Conservation (phyloP, 2,113 vertebrate species). For the Boleophthalmus pectinirostris region DNA sequence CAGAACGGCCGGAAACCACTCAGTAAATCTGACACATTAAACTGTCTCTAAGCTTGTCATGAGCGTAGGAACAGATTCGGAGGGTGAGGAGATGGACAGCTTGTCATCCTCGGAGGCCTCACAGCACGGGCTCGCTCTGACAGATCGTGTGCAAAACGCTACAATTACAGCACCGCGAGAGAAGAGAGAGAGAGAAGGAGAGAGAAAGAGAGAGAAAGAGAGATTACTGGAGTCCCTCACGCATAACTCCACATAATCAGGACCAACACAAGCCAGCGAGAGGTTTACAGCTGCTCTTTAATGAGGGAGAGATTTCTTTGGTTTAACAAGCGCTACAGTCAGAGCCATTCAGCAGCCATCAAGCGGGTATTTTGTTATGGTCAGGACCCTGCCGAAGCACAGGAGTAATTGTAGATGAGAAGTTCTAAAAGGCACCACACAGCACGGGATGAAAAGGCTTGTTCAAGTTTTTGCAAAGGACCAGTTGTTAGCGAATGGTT, state of each 20-base stretch:
- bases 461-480: not conserved
- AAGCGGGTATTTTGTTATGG: not conserved
- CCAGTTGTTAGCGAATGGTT: not conserved
- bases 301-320: not conserved
- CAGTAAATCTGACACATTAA: not conserved
- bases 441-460: not conserved
- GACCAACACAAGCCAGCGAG: not conserved
- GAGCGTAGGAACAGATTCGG: not conserved
- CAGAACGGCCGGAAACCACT: not conserved
- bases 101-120: not conserved
- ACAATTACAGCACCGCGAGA: not conserved
- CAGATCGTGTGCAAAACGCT: not conserved
- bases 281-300: not conserved
- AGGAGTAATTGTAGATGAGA: not conserved
- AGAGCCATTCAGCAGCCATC: not conserved
- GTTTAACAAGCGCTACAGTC: not conserved
- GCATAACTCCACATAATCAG: constrained; percentile 1
- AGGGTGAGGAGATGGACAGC: not conserved
- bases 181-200: not conserved
- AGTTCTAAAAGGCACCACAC: not conserved
- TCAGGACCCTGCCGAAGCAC: not conserved
- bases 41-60: not conserved
- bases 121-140: not conserved
- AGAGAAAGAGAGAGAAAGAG: not conserved
- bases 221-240: not conserved